phyloP scores from a whole-genome alignment of 2,113 vertebrate genomes.

The Ranitomeya imitator region DNA sequence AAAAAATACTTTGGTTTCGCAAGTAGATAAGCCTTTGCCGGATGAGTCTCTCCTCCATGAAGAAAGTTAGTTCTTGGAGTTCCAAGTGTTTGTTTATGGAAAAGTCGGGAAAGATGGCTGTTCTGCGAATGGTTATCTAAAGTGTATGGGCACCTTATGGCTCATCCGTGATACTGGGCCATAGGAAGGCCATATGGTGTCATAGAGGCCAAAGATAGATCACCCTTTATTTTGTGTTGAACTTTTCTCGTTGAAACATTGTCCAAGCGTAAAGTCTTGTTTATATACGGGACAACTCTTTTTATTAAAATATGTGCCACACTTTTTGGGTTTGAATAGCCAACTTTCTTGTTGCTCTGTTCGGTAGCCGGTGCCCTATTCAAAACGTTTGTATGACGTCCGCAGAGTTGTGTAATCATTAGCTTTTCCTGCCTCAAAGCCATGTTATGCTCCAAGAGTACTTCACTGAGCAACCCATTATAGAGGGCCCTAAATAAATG shows the following conservation, averaged over 20 bases:
- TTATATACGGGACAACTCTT: neutral
- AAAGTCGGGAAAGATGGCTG: too few relatives aligned
- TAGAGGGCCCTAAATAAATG: conserved; percentile 20
- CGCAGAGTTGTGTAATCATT: conserved; percentile 15
- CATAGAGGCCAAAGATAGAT: too few relatives aligned
- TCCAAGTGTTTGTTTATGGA: too few relatives aligned
- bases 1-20: too few relatives aligned
- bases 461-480: conserved; percentile 14
- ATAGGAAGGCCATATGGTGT: neutral
- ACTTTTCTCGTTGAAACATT: too few relatives aligned
- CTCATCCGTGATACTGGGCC: neutral
- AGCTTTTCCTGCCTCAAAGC: conserved; percentile 24
- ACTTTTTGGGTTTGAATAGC: neutral
- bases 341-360: neutral
- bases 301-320: neutral
- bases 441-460: conserved; percentile 39
- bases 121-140: too few relatives aligned
- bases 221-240: neutral
- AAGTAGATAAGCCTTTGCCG: too few relatives aligned
- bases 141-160: too few relatives aligned
- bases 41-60: too few relatives aligned
- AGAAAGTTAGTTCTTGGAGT: too few relatives aligned
- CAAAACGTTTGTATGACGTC: conserved; percentile 9
- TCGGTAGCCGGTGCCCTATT: neutral
- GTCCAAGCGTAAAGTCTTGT: too few relatives aligned